Base-by-base conservation (phyloP, 2,113 vertebrate species). In the Charadrius vociferus region DNA sequence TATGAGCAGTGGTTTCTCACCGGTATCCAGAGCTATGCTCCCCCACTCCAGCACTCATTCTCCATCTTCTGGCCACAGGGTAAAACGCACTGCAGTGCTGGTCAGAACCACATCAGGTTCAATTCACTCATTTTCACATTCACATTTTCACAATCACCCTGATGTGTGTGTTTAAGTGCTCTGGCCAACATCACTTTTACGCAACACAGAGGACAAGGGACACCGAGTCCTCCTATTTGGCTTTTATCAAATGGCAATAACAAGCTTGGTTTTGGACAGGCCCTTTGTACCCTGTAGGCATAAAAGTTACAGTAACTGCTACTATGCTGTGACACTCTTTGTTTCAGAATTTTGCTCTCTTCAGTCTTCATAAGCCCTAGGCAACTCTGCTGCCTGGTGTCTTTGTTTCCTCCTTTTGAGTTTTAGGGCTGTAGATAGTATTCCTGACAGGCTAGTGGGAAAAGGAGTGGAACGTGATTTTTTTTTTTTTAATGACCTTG, bases 81-180 rank as follows among this genome's bases (percentile, higher is more conserved):
- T 36, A 90, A 6, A 30, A 3, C 0, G 14, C 19, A 12, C 16
- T 0, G n/a, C 30, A 7, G 66, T 0, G 8, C 74, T 62, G 75
- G 0, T 11, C 22, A 18, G 21, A 32, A 23, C 1, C 39, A 2
- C 2, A 29, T 5, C 23, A 21, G 34, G 2, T 22, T 53, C 45
- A 9, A 3, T 20, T 11, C 34, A 2, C 71, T 30, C 56, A 3
- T 10, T 26, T 49, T 32, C 72, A 32, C 1, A 6, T 8, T 68
- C n/a, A 3, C n/a, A 4, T 6, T 63, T 34, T 18, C 92, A 13
- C 41, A 21, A 1, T 39, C 41, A 14, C 12, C 26, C 82, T 26
- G 9, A 4, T 1, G 1, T 3, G 23, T 29, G 68, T 14, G 61
- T 24, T 62, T 3, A 4, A 24, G 50, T 7, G 55, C 10, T 26